Base-by-base conservation (phyloP, 2,888 invertebrate species). In the Phaedon cochleariae region DNA sequence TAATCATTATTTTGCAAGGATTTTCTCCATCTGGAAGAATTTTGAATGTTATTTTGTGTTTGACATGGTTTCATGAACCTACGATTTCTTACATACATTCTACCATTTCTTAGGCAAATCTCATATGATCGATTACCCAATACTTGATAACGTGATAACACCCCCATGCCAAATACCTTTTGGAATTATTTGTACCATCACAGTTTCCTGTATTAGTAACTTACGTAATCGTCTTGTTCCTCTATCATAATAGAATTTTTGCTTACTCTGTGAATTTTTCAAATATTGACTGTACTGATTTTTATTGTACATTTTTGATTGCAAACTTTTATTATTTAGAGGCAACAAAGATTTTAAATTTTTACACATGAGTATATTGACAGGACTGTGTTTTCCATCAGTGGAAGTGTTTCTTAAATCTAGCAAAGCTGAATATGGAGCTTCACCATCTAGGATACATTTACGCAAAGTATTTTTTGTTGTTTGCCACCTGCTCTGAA, bases 201-300 rank as follows among this genome's bases (percentile, higher is more conserved):
- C 26, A 5, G 3, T 26, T 26, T 26, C 26, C 3, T 26, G 26
- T 26, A 26, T 6, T 5, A 26, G 26, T 55, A 55, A 55, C 31
- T 37, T 34, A n/a, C 29, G 29, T 53, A 53, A 17, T 31, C 26
- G 53, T 26, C 53, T 53, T 31, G 26, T 53, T 15, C 12, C 9
- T 53, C 20, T 48, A 48, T 53, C 55, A 55, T 34, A 55, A 15
- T 55, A 55, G 34, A 55, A 34, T 34, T 55, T 55, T 55, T 37
- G 55, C 20, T 55, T 53, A 12, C 18, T 34, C 34, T 55, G 31
- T 15, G 55, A 4, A 3, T 31, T 55, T 6, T 55, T 55, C 7
- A 55, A 41, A 55, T 34, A 55, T 37, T 37, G 34, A 34, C 12
- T 37, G 41, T 55, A 55, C n/a, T 55, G 55, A 15, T 55, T 55